Evolutionary conservation across 2,888 invertebrate genomes (phyloP), one percentile per base, ranked within the genome.

Genomic region (Lottia gigantea): DNA sequence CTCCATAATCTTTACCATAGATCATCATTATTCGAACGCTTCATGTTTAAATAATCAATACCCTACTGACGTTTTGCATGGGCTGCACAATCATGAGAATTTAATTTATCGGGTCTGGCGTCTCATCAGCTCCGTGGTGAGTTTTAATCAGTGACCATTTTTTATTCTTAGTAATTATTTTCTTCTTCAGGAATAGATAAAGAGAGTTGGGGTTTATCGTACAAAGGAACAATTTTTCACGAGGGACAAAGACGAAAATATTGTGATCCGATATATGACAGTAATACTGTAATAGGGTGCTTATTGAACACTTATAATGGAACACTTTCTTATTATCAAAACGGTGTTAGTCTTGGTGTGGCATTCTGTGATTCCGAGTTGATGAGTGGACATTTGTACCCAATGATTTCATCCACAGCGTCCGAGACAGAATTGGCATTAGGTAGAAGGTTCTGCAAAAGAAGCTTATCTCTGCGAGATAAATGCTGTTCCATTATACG

Each of bases 191-290:
- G 85, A 71, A 67, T 74, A 65, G 85, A 86, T 66, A 66, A 72
- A 6, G 75, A 85, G 14, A 83, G 84, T 67, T 86, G 85, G 85
- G 85, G 85, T 1, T 71, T 86, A 31, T 82, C 80, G n/a, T 83
- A 85, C 78, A 85, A 84, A 71, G 85, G 85, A 8, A 76, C 71
- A 11, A 71, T 80, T 19, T 84, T 82, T 80, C 85, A 86, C 66
- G 71, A 74, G n/a, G 84, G 85, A 23, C 64, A 74, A 23, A 72
- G 73, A 31, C 68, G 67, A n/a, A 61, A 76, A 25, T 86, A 80
- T 67, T 85, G 85, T 72, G 78, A 83, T 19, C 79, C 85, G 16
- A 82, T 85, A 67, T 85, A 77, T 72, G 75, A 82, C 7, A 66
- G 76, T 25, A 67, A 74, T 15, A 84, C 84, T 11, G 76, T 79